Conservation (phyloP, 2,888 invertebrate species). For the Lamproptera curius region DNA sequence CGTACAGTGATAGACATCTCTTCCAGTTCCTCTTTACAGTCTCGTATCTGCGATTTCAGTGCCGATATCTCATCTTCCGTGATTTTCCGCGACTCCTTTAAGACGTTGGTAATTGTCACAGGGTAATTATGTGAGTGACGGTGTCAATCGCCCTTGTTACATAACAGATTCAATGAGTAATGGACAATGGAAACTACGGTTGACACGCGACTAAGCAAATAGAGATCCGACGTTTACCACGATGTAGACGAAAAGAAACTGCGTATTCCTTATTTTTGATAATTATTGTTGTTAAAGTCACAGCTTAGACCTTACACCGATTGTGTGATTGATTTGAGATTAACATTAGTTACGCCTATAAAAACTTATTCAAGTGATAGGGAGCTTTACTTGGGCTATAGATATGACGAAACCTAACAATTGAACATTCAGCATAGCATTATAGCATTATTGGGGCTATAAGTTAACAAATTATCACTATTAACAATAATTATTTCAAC, state of each 20-base stretch:
- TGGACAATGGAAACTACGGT: background rate
- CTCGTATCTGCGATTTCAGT: constrained; percentile 50
- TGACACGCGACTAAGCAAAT: background rate
- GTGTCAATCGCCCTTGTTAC: background rate
- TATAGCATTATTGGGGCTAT: too few species aligned
- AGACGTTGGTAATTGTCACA: constrained; percentile 12
- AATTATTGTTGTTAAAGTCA: too few species aligned
- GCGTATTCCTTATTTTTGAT: too few species aligned
- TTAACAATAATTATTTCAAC: too few species aligned
- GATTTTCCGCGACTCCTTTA: constrained; percentile 45
- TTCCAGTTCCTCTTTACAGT: constrained; percentile 54
- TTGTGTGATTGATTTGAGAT: too few species aligned
- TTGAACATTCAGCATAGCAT: too few species aligned
- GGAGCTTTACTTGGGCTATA: too few species aligned
- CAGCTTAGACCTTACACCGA: too few species aligned
- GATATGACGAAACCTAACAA: too few species aligned
- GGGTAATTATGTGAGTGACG: background rate
- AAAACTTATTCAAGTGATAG: too few species aligned
- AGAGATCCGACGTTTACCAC: background rate
- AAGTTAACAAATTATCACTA: too few species aligned
- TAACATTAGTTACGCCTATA: too few species aligned
- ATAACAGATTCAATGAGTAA: background rate
- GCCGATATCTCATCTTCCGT: constrained; percentile 44
- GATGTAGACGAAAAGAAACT: background rate
- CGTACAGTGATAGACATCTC: constrained; percentile 48